These are phyloP conservation scores for Microchirus variegatus DNA, from an alignment of 2,797 vertebrate species.

Conservation along the genomic window DNA sequence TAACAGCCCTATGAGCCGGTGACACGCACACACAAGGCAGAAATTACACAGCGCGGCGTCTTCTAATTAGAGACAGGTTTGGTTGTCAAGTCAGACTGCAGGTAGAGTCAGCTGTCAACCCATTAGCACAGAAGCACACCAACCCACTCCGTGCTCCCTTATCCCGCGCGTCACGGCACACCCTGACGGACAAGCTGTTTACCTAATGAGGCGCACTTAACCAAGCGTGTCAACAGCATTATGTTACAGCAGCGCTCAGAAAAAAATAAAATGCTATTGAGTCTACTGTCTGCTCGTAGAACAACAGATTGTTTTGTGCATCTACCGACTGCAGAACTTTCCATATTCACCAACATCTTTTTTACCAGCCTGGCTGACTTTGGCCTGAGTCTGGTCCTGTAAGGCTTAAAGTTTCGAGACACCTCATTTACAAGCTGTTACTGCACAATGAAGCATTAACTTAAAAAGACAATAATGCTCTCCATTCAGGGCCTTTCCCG, in stretches of 20 bases:
- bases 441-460: slow-evolving; percentile 54
- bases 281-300: too few relatives aligned
- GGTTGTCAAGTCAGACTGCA: slow-evolving; percentile 43
- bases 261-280: slow-evolving; percentile 20
- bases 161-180: slow-evolving; percentile 11
- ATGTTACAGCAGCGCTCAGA: neutral
- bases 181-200: slow-evolving; percentile 25
- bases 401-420: slow-evolving; percentile 58
- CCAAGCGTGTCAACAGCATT: slow-evolving; percentile 12
- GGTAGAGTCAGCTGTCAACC: slow-evolving; percentile 53
- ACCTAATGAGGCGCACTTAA: slow-evolving; percentile 34
- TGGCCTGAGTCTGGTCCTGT: slow-evolving; percentile 47
- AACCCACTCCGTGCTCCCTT: neutral
- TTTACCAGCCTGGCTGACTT: slow-evolving; percentile 49
- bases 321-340: slow-evolving; percentile 10
- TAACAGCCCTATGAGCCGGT: slow-evolving; percentile 59
- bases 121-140: slow-evolving; percentile 25
- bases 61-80: slow-evolving; percentile 66
- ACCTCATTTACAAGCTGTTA: slow-evolving; percentile 72
- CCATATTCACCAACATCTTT: slow-evolving; percentile 13
- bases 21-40: slow-evolving; percentile 68
- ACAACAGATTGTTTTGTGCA: slow-evolving; percentile 17
- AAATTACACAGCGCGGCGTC: slow-evolving; percentile 59
- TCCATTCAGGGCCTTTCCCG: slow-evolving; percentile 32
- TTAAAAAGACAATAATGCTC: slow-evolving; percentile 62